phyloP scores from a whole-genome alignment of 2,888 invertebrate genomes.

The Drosophila hawaiiensis region DNA sequence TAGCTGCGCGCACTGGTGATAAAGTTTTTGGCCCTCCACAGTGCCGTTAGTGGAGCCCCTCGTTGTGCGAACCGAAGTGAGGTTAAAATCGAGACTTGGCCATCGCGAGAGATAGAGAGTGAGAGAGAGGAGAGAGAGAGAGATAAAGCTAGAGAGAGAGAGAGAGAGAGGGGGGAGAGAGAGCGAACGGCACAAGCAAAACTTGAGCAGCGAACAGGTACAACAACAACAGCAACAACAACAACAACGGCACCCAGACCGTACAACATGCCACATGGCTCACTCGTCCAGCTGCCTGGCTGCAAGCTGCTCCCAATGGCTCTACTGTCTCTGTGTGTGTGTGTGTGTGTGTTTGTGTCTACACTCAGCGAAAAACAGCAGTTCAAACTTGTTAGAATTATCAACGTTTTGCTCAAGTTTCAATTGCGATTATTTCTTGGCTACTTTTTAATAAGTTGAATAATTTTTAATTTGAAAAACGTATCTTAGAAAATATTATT shows the following conservation, averaged over 20 bases:
- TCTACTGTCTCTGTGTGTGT: background rate
- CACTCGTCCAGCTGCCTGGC: slow-evolving; percentile 56
- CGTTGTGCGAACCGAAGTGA: slow-evolving; percentile 60
- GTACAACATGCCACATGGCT: slow-evolving; percentile 51
- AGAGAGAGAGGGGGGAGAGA: background rate
- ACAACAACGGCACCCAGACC: slow-evolving; percentile 70
- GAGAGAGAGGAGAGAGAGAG: slow-evolving; percentile 4
- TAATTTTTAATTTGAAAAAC: background rate
- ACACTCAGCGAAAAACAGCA: background rate
- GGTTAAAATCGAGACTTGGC: slow-evolving; percentile 68
- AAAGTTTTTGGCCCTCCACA: slow-evolving; percentile 76
- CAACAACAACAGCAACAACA: slow-evolving; percentile 36
- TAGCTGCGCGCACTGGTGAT: slow-evolving; percentile 70
- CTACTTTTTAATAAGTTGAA: background rate
- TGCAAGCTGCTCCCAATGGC: slow-evolving; percentile 49
- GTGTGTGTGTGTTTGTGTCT: slow-evolving; percentile 6
- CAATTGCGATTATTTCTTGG: background rate
- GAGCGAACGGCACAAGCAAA: slow-evolving; percentile 35
- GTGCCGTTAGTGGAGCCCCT: slow-evolving; percentile 70
- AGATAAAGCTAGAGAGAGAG: background rate
- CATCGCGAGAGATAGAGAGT: slow-evolving; percentile 17
- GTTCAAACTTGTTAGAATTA: background rate
- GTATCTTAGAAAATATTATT: background rate
- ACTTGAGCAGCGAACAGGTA: slow-evolving; percentile 63
- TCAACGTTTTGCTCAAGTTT: background rate